Evolutionary conservation across 2,113 vertebrate species (phyloP).

Genomic region (Cisticola juncidis): DNA sequence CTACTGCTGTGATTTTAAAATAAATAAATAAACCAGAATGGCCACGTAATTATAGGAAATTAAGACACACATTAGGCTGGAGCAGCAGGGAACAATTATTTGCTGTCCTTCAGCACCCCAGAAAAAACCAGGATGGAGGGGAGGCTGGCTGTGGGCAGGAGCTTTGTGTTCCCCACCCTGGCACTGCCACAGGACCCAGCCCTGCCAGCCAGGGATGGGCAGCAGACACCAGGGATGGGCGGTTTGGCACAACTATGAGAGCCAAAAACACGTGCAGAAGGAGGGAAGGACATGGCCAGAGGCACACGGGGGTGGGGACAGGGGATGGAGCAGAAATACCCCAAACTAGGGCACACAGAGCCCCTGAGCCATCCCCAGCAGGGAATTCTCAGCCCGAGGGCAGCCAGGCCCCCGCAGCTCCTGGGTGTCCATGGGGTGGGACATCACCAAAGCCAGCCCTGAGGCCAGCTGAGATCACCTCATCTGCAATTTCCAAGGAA

Average conservation of each 20-base stretch:
- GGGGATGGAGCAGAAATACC: neutral
- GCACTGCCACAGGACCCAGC: neutral
- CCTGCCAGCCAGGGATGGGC: neutral
- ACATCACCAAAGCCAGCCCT: neutral
- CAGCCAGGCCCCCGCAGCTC: neutral
- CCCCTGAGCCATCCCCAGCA: rapidly evolving
- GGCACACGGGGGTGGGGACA: neutral
- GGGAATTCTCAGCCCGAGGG: neutral
- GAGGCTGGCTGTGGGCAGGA: neutral
- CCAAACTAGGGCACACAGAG: neutral
- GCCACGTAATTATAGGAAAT: neutral
- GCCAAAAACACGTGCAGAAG: neutral
- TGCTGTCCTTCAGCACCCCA: neutral
- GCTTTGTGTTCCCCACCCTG: rapidly evolving
- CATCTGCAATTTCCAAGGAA: neutral
- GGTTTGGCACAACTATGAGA: neutral
- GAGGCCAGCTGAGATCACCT: neutral
- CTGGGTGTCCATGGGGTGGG: neutral
- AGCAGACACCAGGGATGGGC: rapidly evolving
- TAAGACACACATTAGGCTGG: neutral
- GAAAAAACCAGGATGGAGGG: neutral
- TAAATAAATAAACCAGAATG: neutral
- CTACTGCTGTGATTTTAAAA: neutral
- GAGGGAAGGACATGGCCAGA: neutral
- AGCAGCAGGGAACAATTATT: neutral